A percentile compares a stretch with the other conserved stretches of the same genome.
Evolutionary conservation across 2,113 vertebrate genomes (phyloP).

Genomic region (Nanorana parkeri): DNA sequence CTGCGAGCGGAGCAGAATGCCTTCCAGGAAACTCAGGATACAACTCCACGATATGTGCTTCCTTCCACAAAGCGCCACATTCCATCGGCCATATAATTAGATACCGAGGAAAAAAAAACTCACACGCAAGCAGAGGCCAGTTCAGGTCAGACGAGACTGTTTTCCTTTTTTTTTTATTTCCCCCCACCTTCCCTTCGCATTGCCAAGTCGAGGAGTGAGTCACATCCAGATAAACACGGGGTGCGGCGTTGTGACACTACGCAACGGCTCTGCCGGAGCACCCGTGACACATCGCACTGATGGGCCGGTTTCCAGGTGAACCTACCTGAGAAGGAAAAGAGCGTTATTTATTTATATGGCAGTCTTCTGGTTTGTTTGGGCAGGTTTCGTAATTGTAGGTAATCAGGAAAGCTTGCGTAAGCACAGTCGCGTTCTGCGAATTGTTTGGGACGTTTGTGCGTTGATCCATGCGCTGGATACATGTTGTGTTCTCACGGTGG

Average conservation of each 20-base stretch:
- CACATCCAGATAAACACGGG: constrained; percentile 47
- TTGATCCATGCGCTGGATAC: neutral
- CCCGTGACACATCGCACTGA: constrained; percentile 31
- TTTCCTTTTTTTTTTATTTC: neutral
- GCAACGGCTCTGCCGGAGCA: constrained; percentile 14
- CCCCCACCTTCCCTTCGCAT: neutral
- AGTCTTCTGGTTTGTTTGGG: constrained; percentile 45
- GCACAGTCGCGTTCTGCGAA: constrained; percentile 43
- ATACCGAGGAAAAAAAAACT: neutral
- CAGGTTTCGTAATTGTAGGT: constrained; percentile 50
- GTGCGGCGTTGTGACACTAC: constrained; percentile 49
- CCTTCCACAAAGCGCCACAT: neutral
- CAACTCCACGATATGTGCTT: neutral
- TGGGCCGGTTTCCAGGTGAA: constrained; percentile 41
- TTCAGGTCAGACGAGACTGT: constrained; percentile 36
- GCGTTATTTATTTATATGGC: constrained; percentile 42
- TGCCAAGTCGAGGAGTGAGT: constrained; percentile 40
- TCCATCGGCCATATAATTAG: neutral
- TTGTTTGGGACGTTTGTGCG: constrained; percentile 10
- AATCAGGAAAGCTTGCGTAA: constrained; percentile 41
- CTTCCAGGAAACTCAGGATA: constrained; percentile 12
- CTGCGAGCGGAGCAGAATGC: neutral
- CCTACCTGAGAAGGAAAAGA: constrained; percentile 50
- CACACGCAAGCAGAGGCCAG: constrained; percentile 14
- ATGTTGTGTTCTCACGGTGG: constrained; percentile 17